Evolutionary conservation across 1,140 invertebrate species (phyloP).

Genomic region (Copidosoma floridanum): DNA sequence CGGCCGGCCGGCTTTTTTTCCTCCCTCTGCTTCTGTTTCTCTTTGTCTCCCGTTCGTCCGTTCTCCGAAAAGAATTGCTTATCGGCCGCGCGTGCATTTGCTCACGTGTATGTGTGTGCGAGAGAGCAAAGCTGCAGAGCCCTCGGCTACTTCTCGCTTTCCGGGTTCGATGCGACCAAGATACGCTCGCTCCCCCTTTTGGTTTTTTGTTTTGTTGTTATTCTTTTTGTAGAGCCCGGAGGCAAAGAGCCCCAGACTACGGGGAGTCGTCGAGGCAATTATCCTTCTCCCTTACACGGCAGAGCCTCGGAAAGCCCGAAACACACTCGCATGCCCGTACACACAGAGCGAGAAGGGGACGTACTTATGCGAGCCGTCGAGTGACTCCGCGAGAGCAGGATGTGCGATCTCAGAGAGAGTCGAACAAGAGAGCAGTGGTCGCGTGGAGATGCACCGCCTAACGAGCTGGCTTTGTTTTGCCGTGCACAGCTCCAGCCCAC

Average conservation of each 20-base stretch:
- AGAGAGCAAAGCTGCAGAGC: too few relatives aligned
- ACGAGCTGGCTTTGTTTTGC: constrained; percentile 59
- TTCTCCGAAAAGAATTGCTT: constrained; percentile 25
- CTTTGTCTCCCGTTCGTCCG: neutral
- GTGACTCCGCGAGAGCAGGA: constrained; percentile 44
- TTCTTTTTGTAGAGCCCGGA: too few relatives aligned
- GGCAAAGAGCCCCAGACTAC: constrained; percentile 29
- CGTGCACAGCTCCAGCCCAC: constrained; percentile 13
- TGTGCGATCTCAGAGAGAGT: constrained; percentile 36
- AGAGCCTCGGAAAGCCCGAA: constrained; percentile 1
- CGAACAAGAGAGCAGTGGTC: constrained; percentile 44
- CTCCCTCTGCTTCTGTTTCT: neutral
- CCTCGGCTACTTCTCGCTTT: constrained; percentile 12
- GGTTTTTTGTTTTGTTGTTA: too few relatives aligned
- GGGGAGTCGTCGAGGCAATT: constrained; percentile 38
- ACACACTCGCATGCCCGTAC: neutral
- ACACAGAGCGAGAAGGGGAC: constrained; percentile 32
- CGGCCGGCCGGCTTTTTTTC: constrained; percentile 12
- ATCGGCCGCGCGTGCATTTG: neutral
- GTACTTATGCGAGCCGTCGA: constrained; percentile 30
- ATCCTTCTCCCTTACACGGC: constrained; percentile 29
- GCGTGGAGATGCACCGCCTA: constrained; percentile 44
- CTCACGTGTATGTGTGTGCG: neutral
- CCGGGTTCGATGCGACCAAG: constrained; percentile 26
- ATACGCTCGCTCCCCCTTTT: constrained; percentile 2